phyloP scores from a whole-genome alignment of 2,113 vertebrate species.

The Sturnira hondurensis region DNA sequence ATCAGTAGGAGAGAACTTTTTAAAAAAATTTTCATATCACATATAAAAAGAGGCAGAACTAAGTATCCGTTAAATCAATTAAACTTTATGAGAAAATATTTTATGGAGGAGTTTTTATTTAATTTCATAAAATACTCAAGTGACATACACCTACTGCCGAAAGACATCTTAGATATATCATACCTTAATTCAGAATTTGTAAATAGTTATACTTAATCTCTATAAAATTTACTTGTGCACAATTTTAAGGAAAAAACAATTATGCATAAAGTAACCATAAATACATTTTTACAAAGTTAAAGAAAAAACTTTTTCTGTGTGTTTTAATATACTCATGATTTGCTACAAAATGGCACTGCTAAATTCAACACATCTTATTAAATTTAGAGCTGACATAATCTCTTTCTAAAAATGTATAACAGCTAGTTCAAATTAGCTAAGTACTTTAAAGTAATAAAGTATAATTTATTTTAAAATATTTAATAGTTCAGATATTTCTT shows the following conservation, averaged over 20 bases:
- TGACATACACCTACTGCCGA: not conserved
- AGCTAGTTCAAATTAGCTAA: slow-evolving; percentile 25
- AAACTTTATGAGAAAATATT: not conserved
- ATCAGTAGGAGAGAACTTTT: not conserved
- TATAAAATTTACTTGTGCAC: not conserved
- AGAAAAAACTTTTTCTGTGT: not conserved
- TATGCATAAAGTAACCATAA: not conserved
- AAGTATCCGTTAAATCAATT: not conserved
- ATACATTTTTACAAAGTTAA: not conserved
- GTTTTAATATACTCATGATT: slow-evolving; percentile 1
- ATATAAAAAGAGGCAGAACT: not conserved
- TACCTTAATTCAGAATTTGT: not conserved
- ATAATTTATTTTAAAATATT: slow-evolving; percentile 23
- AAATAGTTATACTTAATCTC: not conserved
- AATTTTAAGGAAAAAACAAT: not conserved
- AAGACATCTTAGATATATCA: not conserved
- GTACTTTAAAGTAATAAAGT: slow-evolving; percentile 36
- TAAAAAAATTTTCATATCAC: not conserved
- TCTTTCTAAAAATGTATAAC: slow-evolving; percentile 13
- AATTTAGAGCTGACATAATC: slow-evolving; percentile 6
- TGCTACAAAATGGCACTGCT: not conserved
- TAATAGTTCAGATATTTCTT: slow-evolving; percentile 29
- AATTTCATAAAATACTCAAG: slow-evolving; percentile 14
- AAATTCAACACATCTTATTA: slow-evolving; percentile 9
- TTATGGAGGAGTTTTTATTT: not conserved